Evolutionary conservation across 2,888 invertebrate species (phyloP), one percentile per base, ranked within the genome.

Genomic region (Monochamus alternatus): DNA sequence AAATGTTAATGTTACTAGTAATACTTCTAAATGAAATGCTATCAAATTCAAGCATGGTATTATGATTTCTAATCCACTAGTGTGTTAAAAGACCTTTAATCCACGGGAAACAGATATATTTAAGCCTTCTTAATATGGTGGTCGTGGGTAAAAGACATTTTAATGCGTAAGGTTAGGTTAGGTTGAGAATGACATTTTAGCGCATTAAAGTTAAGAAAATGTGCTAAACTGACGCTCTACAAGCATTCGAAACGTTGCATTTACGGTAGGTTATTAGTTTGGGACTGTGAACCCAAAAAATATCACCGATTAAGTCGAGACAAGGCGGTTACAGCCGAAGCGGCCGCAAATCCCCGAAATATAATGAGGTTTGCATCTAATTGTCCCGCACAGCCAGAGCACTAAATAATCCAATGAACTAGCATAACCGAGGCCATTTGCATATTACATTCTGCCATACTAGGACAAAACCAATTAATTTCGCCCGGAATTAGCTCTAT

Each of bases 371-470:
- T 75, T 69, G 68, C 75, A 75, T 71, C 75, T 78, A 78, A 78
- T 78, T 76, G 76, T 76, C 63, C 69, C 68, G 65, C 62, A 73
- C 76, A 78, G 75, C 76, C 65, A 73, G 75, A 1, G 68, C 75
- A 77, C 78, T 79, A 76, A 78, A 78, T 78, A 78, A 76, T 78
- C 75, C 77, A 79, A 79, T 79, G 75, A 75, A 75, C 74, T 74
- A 75, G 68, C 76, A 80, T 69, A 78, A 77, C 75, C 75, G 66
- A 59, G 67, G 71, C 78, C 76, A 81, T 81, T 81, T 81, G 78
- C 81, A 81, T 81, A 80, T 78, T 79, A 80, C 80, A 78, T 76
- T 80, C 75, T 74, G 74, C 71, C 73, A 59, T 73, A 75, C 69
- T 75, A 64, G 74, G 74, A 32, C 73, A 73, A 73, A 73, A 64